phyloP scores from a whole-genome alignment of 2,113 vertebrate genomes.

The Chitala chitala region DNA sequence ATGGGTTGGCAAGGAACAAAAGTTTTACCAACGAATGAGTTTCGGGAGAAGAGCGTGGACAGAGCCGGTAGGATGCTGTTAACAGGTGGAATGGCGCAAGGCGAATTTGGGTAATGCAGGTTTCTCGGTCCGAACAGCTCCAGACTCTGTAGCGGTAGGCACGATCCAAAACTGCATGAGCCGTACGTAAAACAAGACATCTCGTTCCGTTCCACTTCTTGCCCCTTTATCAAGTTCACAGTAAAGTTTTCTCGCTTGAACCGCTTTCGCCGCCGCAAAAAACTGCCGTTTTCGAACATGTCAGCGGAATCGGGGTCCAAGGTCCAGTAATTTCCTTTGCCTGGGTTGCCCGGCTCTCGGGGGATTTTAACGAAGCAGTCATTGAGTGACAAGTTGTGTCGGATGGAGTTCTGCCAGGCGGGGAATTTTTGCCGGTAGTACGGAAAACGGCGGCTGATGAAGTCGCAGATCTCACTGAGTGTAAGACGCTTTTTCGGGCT shows the following conservation, averaged over 20 bases:
- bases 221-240: conserved; percentile 58
- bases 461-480: conserved; percentile 72
- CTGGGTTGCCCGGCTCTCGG: conserved; percentile 68
- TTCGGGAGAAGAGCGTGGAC: conserved; percentile 63
- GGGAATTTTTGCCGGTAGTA: conserved; percentile 74
- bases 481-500: conserved; percentile 70
- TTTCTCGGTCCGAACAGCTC: conserved; percentile 57
- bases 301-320: conserved; percentile 72
- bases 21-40: conserved; percentile 54
- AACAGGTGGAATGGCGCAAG: conserved; percentile 59
- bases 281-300: conserved; percentile 75
- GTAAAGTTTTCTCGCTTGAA: conserved; percentile 69
- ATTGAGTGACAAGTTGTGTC: conserved; percentile 70
- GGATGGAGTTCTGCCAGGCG: conserved; percentile 73
- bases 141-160: conserved; percentile 58
- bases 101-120: conserved; percentile 46
- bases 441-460: conserved; percentile 67
- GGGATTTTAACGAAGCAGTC: conserved; percentile 74
- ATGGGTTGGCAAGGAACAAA: conserved; percentile 55
- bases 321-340: conserved; percentile 75
- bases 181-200: conserved; percentile 53
- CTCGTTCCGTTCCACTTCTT: conserved; percentile 48
- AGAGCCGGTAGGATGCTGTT: conserved; percentile 65
- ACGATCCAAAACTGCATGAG: conserved; percentile 53
- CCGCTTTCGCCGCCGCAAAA: conserved; percentile 66